These are phyloP conservation scores for Sciurus niger DNA, from an alignment of 2,113 vertebrate species.

Conservation along the genomic window DNA sequence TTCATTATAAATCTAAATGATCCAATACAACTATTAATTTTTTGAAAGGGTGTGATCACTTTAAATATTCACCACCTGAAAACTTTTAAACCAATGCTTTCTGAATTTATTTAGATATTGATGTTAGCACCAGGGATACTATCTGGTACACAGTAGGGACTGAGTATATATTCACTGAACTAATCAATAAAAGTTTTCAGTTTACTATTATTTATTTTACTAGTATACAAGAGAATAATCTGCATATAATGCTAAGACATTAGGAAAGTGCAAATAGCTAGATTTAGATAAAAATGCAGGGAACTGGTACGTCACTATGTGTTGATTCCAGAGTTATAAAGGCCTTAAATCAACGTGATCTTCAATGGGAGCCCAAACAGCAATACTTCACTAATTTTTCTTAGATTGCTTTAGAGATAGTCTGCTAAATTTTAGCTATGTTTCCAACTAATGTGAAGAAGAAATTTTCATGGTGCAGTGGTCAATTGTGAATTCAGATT, in stretches of 20 bases:
- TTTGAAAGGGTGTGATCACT: neutral
- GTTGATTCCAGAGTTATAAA: conserved; percentile 57
- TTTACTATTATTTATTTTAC: neutral
- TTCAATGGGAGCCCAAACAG: conserved; percentile 54
- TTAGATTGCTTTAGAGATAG: conserved; percentile 19
- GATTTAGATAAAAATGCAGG: neutral
- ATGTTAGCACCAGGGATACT: neutral
- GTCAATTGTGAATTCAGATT: conserved; percentile 68
- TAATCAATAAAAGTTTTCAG: neutral
- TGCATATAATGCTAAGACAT: neutral
- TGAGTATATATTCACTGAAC: neutral
- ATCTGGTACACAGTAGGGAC: neutral
- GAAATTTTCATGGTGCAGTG: neutral
- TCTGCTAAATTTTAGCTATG: conserved; percentile 69
- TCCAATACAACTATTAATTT: neutral
- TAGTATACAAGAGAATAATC: neutral
- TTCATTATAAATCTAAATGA: neutral
- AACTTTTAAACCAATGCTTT: neutral
- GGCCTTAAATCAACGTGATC: neutral
- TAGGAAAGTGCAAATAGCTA: neutral
- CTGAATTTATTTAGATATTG: neutral
- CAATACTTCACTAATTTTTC: neutral
- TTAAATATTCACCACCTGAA: neutral
- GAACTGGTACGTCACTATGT: neutral
- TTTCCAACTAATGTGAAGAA: conserved; percentile 51